These are phyloP conservation scores for Myiotriccus ornatus DNA, from an alignment of 2,797 vertebrate species.

Conservation along the genomic window DNA sequence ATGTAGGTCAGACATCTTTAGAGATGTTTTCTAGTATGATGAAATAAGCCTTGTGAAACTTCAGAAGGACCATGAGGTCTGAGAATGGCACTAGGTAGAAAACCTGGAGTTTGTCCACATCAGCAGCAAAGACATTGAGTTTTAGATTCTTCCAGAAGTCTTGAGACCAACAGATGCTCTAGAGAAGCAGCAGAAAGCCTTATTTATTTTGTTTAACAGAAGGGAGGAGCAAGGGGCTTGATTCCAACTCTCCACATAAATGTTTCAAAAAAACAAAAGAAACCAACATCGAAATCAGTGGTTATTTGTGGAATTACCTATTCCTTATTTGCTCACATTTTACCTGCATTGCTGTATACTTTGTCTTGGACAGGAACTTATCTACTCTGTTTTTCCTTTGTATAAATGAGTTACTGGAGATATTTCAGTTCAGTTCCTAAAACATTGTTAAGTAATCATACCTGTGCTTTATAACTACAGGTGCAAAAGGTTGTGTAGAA, in stretches of 20 bases:
- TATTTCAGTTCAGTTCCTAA: background rate
- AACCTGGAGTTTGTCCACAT: background rate
- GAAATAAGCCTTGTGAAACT: background rate
- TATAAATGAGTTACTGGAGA: background rate
- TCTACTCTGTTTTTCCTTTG: background rate
- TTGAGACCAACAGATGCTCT: background rate
- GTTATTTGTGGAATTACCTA: background rate
- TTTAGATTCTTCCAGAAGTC: background rate
- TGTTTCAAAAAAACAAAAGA: background rate
- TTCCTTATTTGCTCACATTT: background rate
- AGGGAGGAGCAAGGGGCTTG: background rate
- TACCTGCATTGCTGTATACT: background rate
- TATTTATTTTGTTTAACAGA: background rate
- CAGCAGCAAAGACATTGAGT: fast-evolving
- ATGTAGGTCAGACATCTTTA: background rate
- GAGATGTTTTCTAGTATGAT: background rate
- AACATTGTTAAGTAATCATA: background rate
- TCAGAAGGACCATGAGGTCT: background rate
- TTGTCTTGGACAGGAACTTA: background rate
- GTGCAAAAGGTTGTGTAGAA: background rate
- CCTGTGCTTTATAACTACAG: background rate
- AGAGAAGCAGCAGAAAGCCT: background rate
- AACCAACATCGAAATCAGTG: background rate
- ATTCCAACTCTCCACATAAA: background rate
- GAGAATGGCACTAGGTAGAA: background rate